A percentile compares a stretch with the other conserved stretches of the same genome.
Evolutionary conservation across 1,140 invertebrate genomes (phyloP).

Genomic region (Cecropterus lyciades): DNA sequence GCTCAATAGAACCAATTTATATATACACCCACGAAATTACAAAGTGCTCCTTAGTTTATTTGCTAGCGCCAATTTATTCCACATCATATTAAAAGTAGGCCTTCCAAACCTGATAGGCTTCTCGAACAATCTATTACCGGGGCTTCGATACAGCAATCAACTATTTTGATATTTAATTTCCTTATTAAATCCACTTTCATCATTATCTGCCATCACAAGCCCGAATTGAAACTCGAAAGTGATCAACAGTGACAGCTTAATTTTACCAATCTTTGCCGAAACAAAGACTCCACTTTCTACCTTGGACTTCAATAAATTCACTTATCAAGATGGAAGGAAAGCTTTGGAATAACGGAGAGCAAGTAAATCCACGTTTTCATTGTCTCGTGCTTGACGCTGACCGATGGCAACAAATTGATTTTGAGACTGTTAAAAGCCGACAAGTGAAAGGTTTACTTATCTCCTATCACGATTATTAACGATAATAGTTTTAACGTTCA

Average conservation of each 20-base stretch:
- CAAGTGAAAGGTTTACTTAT: conserved; percentile 54
- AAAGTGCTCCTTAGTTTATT: no score
- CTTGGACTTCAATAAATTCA: conserved; percentile 50
- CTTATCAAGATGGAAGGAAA: conserved; percentile 56
- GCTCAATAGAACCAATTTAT: no score
- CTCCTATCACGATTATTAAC: conserved; percentile 38
- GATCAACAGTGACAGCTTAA: conserved; percentile 33
- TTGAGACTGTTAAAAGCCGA: conserved; percentile 47
- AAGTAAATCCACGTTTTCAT: conserved; percentile 50
- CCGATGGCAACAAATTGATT: conserved; percentile 59
- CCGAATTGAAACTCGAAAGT: conserved; percentile 27
- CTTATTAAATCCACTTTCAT: conserved; percentile 12
- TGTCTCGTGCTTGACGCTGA: conserved; percentile 42
- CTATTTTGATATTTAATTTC: conserved; percentile 13
- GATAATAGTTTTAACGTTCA: conserved; percentile 6
- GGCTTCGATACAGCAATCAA: no score
- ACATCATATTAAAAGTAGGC: no score
- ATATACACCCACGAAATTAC: no score
- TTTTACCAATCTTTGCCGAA: conserved; percentile 44
- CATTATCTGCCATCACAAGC: conserved; percentile 19
- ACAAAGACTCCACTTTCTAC: conserved; percentile 61
- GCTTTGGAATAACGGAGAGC: conserved; percentile 43
- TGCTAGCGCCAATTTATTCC: no score
- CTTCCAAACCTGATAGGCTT: background rate
- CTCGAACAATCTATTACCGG: no score